Percentiles rank a stretch among this genome's conserved stretches.
phyloP scores from a whole-genome alignment of 2,113 vertebrate species.

The Thymallus thymallus region DNA sequence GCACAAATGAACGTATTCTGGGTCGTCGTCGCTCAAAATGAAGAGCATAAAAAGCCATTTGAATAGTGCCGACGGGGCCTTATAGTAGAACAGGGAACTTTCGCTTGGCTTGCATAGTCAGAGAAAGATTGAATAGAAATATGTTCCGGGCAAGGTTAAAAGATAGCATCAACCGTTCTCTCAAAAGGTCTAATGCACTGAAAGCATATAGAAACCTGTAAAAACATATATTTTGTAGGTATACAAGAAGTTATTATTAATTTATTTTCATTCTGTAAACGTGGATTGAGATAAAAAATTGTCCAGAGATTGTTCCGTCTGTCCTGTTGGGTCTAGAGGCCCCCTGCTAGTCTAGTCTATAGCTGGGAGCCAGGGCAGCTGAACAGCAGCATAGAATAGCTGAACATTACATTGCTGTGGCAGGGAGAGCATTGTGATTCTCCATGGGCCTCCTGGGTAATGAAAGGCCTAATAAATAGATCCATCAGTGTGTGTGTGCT shows the following conservation, averaged over 20 bases:
- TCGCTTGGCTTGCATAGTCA: slow-evolving; percentile 30
- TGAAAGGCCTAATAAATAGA: slow-evolving; percentile 80
- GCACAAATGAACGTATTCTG: slow-evolving; percentile 58
- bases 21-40: slow-evolving; percentile 56
- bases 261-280: slow-evolving; percentile 37
- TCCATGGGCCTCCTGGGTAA: slow-evolving; percentile 74
- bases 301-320: slow-evolving; percentile 34
- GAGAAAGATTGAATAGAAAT: slow-evolving; percentile 47
- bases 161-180: slow-evolving; percentile 22
- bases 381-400: slow-evolving; percentile 48
- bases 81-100: slow-evolving; percentile 41
- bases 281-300: slow-evolving; percentile 43
- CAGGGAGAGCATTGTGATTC: slow-evolving; percentile 70
- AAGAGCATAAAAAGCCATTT: slow-evolving; percentile 47
- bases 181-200: slow-evolving; percentile 35
- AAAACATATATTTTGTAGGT: slow-evolving; percentile 3
- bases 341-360: slow-evolving; percentile 42
- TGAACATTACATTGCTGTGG: slow-evolving; percentile 55
- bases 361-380: slow-evolving; percentile 35
- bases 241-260: slow-evolving; percentile 29
- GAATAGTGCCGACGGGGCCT: slow-evolving; percentile 35
- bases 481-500: slow-evolving; percentile 72
- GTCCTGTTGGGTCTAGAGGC: slow-evolving; percentile 21
- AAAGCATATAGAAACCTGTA: slow-evolving; percentile 27
- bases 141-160: slow-evolving; percentile 17